Percentiles rank a stretch among this genome's conserved stretches.
Evolutionary conservation across 2,797 vertebrate species (phyloP).

Genomic region (Anabacerthia variegaticeps): DNA sequence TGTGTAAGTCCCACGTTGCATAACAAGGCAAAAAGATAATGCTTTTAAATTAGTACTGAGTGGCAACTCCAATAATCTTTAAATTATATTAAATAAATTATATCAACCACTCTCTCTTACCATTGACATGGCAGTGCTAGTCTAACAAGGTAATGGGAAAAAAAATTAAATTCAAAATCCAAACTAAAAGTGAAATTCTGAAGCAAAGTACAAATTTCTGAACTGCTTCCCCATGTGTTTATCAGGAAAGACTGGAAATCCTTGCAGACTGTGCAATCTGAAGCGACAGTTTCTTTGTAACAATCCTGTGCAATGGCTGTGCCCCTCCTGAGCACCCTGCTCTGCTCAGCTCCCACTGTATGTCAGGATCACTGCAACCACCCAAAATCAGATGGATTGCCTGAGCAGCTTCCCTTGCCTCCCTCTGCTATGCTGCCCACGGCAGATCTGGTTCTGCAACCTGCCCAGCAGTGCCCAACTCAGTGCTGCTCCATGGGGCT

Average conservation of each 20-base stretch:
- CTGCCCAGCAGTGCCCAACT: not conserved
- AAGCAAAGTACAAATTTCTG: not conserved
- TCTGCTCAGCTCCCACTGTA: not conserved
- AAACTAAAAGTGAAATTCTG: not conserved
- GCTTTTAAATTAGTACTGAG: not conserved
- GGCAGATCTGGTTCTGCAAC: not conserved
- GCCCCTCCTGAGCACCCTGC: not conserved
- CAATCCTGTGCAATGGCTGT: not conserved
- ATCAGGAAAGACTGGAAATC: not conserved
- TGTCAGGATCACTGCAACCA: not conserved
- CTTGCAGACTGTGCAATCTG: not conserved
- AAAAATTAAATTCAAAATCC: not conserved
- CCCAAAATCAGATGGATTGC: accelerated
- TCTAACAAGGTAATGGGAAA: not conserved
- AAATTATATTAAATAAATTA: not conserved
- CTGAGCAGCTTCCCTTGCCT: not conserved
- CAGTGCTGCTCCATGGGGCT: not conserved
- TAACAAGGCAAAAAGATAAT: not conserved
- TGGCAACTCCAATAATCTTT: not conserved
- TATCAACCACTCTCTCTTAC: not conserved
- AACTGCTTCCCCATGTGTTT: not conserved
- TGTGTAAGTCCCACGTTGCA: not conserved
- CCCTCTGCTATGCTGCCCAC: accelerated
- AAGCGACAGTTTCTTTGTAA: not conserved
- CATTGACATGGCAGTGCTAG: not conserved